Evolutionary conservation across 1,140 invertebrate genomes (phyloP), one percentile per base, ranked within the genome.

Genomic region (Glossosoma conforme): DNA sequence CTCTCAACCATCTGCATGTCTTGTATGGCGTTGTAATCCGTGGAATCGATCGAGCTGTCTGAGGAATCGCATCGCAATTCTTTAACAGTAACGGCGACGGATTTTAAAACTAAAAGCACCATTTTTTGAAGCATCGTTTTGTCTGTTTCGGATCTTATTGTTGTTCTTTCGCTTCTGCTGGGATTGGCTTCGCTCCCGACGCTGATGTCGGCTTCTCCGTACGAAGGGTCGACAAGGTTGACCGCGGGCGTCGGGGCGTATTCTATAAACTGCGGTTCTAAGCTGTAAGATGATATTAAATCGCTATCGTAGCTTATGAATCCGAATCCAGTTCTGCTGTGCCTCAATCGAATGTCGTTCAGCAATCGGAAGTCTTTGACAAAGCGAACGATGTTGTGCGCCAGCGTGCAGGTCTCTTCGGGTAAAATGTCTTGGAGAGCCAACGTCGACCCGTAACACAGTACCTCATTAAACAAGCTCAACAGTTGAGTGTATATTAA

Each of bases 391-490:
- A 90, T 80, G 19, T 88, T 78, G 63, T 92, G 88, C 10, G 89
- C 89, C 54, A 93, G 68, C 60, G 83, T 83, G 65, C 89, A 91
- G 8, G 90, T 89, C 64, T 93, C 89, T 62, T 93, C 88, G 14
- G 87, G 87, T 43, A 91, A 67, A 48, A 87, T 80, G 66, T 91
- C 89, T 69, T 93, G 89, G 48, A 93, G 70, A 19, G 89, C 88
- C 54, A 93, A 70, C 22, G 90, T 93, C 44, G 88, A 92, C 1
- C 89, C 89, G 68, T 93, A 93, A 67, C 89, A 93, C 21, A 93
- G 66, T 3, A 91, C 88, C 70, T 93, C 90, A 65, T 92, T 92
- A 56, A 91, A 89, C 15, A 93, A 70, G 53, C 84, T 85, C 33
- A 92, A 66, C 53, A 93, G 74, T 67, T 91, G 88, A 56, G 85